phyloP scores from a whole-genome alignment of 2,888 invertebrate genomes.

The Doris montereyensis region DNA sequence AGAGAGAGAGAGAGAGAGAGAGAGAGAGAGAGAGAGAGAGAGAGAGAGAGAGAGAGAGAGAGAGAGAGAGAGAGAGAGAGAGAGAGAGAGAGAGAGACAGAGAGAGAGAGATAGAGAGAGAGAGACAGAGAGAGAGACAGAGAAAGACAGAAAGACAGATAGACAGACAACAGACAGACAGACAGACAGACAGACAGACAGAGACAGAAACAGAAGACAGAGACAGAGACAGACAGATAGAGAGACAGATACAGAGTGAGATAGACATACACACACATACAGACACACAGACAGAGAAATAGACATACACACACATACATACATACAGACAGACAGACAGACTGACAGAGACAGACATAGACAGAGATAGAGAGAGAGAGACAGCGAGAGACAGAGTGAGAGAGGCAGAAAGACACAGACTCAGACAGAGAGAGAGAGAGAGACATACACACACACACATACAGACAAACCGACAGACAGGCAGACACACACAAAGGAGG shows the following conservation, averaged over 20 bases:
- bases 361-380: conserved; percentile 3
- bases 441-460: no score
- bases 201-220: no score
- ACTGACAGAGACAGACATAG: conserved; percentile 4
- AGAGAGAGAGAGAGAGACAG: conserved; percentile 22
- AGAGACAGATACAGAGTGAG: no score
- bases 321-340: conserved; percentile 7
- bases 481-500: not conserved
- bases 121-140: conserved; percentile 21
- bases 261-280: conserved; percentile 24
- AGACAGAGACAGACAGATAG: no score
- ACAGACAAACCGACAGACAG: no score
- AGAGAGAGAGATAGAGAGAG: no score
- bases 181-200: not conserved
- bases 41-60: conserved; percentile 30
- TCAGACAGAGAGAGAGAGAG: no score
- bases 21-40: conserved; percentile 16
- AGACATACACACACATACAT: conserved; percentile 9
- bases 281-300: conserved; percentile 10
- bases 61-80: conserved; percentile 23
- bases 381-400: no score
- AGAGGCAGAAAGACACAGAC: no score
- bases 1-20: no score
- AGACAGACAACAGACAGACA: no score
- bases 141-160: conserved; percentile 11